Conservation (phyloP, 2,113 vertebrate species). For the Phoxinus phoxinus region DNA sequence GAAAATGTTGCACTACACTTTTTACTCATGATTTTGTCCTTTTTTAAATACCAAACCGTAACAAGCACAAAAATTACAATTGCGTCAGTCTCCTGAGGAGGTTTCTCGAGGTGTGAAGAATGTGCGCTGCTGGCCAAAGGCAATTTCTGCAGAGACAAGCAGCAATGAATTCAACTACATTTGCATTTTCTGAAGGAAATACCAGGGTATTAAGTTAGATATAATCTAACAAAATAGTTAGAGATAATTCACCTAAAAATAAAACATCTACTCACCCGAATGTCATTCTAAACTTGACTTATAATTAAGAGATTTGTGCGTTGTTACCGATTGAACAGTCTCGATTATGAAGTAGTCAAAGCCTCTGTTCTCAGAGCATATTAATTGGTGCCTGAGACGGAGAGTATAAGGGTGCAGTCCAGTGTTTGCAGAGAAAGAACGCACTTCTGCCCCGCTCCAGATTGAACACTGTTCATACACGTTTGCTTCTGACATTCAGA, state of each 20-base stretch:
- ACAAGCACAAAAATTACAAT: not conserved
- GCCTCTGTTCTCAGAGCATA: too few species aligned
- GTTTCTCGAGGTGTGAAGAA: not conserved
- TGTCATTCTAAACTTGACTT: not conserved
- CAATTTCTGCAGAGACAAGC: not conserved
- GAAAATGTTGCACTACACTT: not conserved
- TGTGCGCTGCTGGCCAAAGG: not conserved
- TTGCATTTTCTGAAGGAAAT: not conserved
- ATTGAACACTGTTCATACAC: too few species aligned
- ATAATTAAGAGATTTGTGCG: too few species aligned
- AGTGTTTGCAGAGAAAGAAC: too few species aligned
- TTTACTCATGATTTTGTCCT: not conserved
- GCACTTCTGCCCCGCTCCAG: too few species aligned
- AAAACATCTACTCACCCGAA: not conserved
- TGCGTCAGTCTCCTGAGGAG: not conserved
- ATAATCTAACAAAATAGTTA: too few species aligned
- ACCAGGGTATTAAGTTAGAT: too few species aligned
- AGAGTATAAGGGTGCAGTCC: too few species aligned
- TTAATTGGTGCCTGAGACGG: too few species aligned
- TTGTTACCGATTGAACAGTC: too few species aligned
- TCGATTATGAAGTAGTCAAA: too few species aligned
- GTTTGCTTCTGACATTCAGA: too few species aligned
- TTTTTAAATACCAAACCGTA: not conserved
- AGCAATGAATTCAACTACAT: not conserved
- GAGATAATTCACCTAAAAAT: not conserved